Conservation (phyloP, 2,113 vertebrate genomes). For the Pterocles gutturalis region DNA sequence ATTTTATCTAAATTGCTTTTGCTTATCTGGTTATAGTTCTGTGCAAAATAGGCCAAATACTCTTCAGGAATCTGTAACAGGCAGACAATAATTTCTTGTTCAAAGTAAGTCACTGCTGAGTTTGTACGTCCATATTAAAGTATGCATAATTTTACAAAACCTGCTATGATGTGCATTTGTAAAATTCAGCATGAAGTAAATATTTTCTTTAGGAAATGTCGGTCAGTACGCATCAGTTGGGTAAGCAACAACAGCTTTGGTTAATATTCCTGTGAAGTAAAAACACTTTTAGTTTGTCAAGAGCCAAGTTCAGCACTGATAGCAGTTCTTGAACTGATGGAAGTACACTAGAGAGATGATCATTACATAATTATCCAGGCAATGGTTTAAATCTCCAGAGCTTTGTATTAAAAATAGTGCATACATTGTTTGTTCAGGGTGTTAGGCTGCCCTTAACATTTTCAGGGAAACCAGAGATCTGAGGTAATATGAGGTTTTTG, state of each 20-base stretch:
- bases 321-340: not conserved
- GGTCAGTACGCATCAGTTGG: not conserved
- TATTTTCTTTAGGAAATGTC: not conserved
- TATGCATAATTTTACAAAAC: not conserved
- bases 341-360: not conserved
- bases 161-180: not conserved
- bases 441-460: not conserved
- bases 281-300: not conserved
- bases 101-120: not conserved
- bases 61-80: constrained; percentile 4
- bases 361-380: not conserved
- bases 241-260: not conserved
- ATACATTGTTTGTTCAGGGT: not conserved
- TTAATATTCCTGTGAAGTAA: not conserved
- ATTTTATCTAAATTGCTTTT: constrained; percentile 68
- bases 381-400: not conserved
- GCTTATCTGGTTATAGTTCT: constrained; percentile 46
- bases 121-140: not conserved
- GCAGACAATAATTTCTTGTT: not conserved
- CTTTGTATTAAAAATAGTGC: not conserved
- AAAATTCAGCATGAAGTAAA: not conserved
- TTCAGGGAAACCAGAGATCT: not conserved
- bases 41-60: not conserved
- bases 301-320: not conserved
- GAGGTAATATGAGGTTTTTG: not conserved